Evolutionary conservation across 2,113 vertebrate species (phyloP).

Genomic region (Oriolus oriolus): DNA sequence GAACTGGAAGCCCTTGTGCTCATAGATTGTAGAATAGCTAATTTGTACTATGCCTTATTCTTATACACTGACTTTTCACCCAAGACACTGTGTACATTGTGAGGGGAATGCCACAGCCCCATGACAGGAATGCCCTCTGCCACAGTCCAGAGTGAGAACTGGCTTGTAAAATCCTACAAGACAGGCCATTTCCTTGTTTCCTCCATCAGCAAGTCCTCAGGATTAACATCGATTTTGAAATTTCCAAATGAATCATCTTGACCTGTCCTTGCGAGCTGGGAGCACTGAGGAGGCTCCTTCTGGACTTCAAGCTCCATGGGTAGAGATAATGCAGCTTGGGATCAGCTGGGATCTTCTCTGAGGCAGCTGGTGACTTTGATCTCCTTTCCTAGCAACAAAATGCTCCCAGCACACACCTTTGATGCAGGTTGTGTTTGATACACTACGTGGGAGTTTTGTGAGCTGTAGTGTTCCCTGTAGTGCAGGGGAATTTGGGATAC

Average conservation of each 20-base stretch:
- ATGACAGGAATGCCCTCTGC: background rate
- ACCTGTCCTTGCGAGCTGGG: background rate
- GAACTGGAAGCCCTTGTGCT: background rate
- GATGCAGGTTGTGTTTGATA: background rate
- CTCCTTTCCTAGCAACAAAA: background rate
- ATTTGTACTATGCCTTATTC: background rate
- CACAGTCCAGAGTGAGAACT: background rate
- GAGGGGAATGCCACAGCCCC: background rate
- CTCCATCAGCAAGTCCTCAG: background rate
- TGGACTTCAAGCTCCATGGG: background rate
- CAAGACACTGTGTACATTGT: constrained; percentile 16
- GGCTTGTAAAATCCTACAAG: background rate
- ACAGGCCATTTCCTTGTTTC: background rate
- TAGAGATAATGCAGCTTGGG: background rate
- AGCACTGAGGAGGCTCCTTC: background rate
- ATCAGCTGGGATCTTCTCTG: background rate
- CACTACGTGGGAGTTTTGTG: rapidly evolving
- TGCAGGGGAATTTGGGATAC: background rate
- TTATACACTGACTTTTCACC: background rate
- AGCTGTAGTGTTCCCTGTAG: background rate
- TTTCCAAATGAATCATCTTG: constrained; percentile 10
- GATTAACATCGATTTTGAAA: background rate
- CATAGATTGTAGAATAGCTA: background rate
- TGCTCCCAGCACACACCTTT: background rate
- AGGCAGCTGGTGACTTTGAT: background rate